Evolutionary conservation across 2,797 vertebrate species (phyloP), one percentile per base, ranked within the genome.

Genomic region (Hyperoplus lanceolatus): DNA sequence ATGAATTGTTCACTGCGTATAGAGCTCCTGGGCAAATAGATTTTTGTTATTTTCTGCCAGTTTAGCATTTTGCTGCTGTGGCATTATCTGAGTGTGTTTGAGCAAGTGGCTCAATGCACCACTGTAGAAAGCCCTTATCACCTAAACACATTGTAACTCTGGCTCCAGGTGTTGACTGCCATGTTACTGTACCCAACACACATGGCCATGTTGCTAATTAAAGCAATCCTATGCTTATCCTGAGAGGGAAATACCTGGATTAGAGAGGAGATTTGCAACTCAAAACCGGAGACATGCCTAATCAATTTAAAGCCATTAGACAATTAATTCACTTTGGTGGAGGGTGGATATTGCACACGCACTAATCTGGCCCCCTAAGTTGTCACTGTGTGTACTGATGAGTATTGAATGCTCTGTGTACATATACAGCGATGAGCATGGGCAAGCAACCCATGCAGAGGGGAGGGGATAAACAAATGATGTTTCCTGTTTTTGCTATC

Each of bases 281-380:
- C 89, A 92, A 29, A 93, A 92, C 86, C 89, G 77, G 78, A 93
- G 87, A 92, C 90, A 91, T 87, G 86, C 75, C 86, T 90, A 92
- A 93, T 95, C 92, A 93, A 93, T 95, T 94, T 93, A 89, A 93
- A 93, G 87, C 89, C 84, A 93, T 93, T 92, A 92, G 82, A 90
- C 91, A 92, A 93, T 92, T 92, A 93, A 91, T 91, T 93, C 88
- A 93, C 92, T 93, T 91, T 93, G 83, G 86, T 87, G 87, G 87
- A 88, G 84, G 86, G 86, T 90, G 91, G 87, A 90, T 92, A 82
- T 84, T 92, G 86, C 88, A 87, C 73, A 76, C 73, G 62, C 85
- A 86, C 87, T 92, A 89, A 92, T 93, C 87, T 90, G 84, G 85
- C 73, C 85, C 29, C 73, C 75, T 79, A 83, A 85, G 77, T 86